Evolutionary conservation across 1,140 invertebrate species (phyloP), one percentile per base, ranked within the genome.

Genomic region (Macrostomum lignano): DNA sequence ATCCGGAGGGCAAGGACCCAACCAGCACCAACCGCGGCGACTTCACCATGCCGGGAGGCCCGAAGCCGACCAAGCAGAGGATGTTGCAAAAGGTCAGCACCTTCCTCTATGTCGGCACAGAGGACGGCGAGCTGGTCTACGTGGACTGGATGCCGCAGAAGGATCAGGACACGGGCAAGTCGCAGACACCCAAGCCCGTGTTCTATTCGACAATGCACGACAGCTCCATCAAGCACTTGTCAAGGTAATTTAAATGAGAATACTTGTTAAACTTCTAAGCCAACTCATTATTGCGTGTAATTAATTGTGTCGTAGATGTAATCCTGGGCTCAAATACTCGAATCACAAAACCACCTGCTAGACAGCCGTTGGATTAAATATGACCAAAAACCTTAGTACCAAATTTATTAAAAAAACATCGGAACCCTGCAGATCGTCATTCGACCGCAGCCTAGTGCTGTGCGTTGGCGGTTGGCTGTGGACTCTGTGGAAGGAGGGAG

Each of bases 81-180:
- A 48, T 52, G 14, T 42, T 59, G 14, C 41, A 49, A 21, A 38
- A 40, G 25, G 46, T 59, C 29, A 51, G 49, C 33, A 59, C 55
- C 34, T 39, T 44, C 31, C 48, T 59, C 41, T 57, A 47, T 43
- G 44, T 53, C 38, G 55, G 54, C 10, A 54, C 54, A 14, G 55
- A 58, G 52, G 53, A 57, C 42, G 57, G 57, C 7, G 52, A 60
- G 38, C 38, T 58, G 4, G 46, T 60, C 6, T 60, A 56, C 40
- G 44, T 51, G 3, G 55, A 60, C 36, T 60, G 57, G 57, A 53
- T 58, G 49, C 57, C 57, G 29, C 51, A 56, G 32, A 60, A 58
- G 45, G 57, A 60, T 40, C 45, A 51, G 19, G 57, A 60, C 33
- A 44, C 49, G 19, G 55, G 53, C 32, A 60, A 58, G 43, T 43